Conservation (phyloP, 1,140 invertebrate genomes). For the Procambarus virginalis region DNA sequence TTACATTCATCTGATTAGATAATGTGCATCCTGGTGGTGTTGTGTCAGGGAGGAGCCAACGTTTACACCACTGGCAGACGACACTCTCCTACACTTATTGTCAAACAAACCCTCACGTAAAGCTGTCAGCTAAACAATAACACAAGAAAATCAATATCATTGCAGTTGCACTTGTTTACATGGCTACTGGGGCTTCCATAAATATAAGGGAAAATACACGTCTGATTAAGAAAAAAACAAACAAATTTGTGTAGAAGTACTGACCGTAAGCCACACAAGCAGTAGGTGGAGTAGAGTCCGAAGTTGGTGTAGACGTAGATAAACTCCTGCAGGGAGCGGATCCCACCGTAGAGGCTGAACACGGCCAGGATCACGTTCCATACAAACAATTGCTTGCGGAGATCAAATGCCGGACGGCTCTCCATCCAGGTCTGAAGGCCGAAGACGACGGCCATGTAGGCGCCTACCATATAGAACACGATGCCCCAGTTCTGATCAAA, state of each 20-base stretch:
- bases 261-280: constrained; percentile 92
- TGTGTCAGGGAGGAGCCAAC: too few relatives aligned
- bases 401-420: constrained; percentile 88
- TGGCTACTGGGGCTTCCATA: too few relatives aligned
- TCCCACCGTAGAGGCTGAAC: constrained; percentile 94
- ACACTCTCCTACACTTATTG: too few relatives aligned
- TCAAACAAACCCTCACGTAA: too few relatives aligned
- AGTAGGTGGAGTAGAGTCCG: constrained; percentile 94
- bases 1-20: too few relatives aligned
- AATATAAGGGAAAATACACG: too few relatives aligned
- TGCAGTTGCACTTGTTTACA: too few relatives aligned
- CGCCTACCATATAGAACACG: constrained; percentile 90
- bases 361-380: constrained; percentile 95
- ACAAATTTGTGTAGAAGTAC: constrained; percentile 59
- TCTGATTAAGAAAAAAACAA: too few relatives aligned
- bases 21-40: too few relatives aligned
- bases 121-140: too few relatives aligned
- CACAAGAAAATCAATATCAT: too few relatives aligned
- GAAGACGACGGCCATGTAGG: constrained; percentile 96
- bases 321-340: constrained; percentile 90
- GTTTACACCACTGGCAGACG: too few relatives aligned
- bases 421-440: constrained; percentile 94
- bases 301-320: constrained; percentile 88
- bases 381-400: constrained; percentile 86
- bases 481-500: constrained; percentile 96